Conservation (phyloP, 1,140 invertebrate species). For the Sycophila sp. region DNA sequence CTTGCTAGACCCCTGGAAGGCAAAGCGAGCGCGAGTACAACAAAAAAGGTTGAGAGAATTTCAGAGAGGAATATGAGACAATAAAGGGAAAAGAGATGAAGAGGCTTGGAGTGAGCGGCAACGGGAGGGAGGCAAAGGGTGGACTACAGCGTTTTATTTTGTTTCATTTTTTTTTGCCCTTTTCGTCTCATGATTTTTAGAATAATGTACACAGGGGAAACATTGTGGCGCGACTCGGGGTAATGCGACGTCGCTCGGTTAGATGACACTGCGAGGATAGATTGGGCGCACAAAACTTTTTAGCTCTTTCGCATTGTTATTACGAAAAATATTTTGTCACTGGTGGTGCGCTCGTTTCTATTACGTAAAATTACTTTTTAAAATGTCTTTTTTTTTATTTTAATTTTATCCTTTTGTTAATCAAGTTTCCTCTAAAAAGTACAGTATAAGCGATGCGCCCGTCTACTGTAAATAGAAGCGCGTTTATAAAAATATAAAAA, state of each 20-base stretch:
- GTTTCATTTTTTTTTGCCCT: constrained; percentile 1
- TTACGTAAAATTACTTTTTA: too few relatives aligned
- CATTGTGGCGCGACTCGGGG: not conserved
- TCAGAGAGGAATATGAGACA: constrained; percentile 20
- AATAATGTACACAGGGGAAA: constrained; percentile 6
- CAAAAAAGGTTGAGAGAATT: constrained; percentile 23
- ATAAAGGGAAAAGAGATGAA: not conserved
- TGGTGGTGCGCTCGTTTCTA: too few relatives aligned
- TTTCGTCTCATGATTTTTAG: not conserved
- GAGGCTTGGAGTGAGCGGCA: too few relatives aligned
- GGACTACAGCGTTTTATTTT: not conserved
- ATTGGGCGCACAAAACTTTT: not conserved
- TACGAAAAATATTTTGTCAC: not conserved
- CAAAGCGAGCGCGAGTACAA: constrained; percentile 43
- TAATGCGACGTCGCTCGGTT: not conserved
- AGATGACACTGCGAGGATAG: not conserved
- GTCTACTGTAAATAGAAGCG: too few relatives aligned
- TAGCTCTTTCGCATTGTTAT: not conserved
- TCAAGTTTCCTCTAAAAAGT: too few relatives aligned
- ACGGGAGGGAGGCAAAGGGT: not conserved
- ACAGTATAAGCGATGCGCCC: too few relatives aligned
- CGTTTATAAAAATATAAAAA: too few relatives aligned
- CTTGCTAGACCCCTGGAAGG: constrained; percentile 50
- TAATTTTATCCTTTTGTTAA: too few relatives aligned
- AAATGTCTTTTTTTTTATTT: too few relatives aligned